Evolutionary conservation across 2,113 vertebrate species (phyloP).

Genomic region (Larimichthys polyactis): DNA sequence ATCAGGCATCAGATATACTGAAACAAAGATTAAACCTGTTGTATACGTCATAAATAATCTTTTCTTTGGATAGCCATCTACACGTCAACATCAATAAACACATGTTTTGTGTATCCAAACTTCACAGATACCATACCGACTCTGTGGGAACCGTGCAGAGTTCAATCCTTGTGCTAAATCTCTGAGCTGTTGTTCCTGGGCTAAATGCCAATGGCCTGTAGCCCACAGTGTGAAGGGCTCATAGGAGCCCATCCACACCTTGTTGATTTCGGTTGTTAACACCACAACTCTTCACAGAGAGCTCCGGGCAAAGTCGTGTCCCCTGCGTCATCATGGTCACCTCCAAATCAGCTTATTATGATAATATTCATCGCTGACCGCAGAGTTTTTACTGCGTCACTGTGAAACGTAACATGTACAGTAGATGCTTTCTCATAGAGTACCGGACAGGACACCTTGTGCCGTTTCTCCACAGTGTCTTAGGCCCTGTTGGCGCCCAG

Average conservation of each 20-base stretch:
- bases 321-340: conserved; percentile 12
- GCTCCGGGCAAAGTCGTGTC: not conserved
- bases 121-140: not conserved
- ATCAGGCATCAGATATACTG: not conserved
- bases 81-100: too few relatives aligned
- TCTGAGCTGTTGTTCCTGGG: not conserved
- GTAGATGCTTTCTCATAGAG: not conserved
- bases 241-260: not conserved
- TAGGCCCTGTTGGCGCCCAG: too few relatives aligned
- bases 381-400: not conserved
- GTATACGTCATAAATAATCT: not conserved
- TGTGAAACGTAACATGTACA: not conserved
- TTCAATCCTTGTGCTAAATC: not conserved
- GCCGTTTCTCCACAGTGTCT: not conserved
- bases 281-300: not conserved
- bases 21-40: not conserved
- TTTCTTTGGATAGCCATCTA: too few relatives aligned
- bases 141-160: not conserved
- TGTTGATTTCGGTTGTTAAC: conserved; percentile 2
- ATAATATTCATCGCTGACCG: conserved; percentile 26
- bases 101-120: not conserved
- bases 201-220: not conserved
- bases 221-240: not conserved
- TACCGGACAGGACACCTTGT: not conserved
- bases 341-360: conserved; percentile 30